phyloP scores from a whole-genome alignment of 2,113 vertebrate genomes.

The Rhagologus leucostigma region DNA sequence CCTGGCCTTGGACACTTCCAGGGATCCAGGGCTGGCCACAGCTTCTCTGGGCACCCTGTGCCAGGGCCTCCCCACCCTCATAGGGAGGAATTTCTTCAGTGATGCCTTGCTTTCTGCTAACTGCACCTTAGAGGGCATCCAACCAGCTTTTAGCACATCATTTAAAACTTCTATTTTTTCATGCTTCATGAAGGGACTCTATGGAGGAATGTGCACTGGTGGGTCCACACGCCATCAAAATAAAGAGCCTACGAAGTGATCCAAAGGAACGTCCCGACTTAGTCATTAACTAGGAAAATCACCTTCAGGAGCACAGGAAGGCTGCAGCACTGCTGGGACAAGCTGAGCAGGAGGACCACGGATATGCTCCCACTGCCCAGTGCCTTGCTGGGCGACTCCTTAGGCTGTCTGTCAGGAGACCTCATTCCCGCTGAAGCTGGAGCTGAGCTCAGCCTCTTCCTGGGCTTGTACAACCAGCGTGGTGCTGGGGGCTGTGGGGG shows the following conservation, averaged over 20 bases:
- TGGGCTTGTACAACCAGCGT: neutral
- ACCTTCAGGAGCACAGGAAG: neutral
- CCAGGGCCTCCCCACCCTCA: fast-evolving
- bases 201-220: neutral
- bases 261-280: neutral
- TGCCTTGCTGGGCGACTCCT: neutral
- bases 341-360: neutral
- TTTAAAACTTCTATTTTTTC: neutral
- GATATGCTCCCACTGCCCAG: neutral
- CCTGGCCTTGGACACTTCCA: neutral
- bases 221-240: neutral
- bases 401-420: neutral
- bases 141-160: neutral
- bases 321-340: neutral
- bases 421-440: neutral
- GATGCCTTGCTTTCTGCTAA: neutral
- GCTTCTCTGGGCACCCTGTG: neutral
- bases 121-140: neutral
- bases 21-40: neutral
- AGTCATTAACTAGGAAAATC: neutral
- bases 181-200: neutral
- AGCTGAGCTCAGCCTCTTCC: neutral
- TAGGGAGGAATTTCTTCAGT: neutral
- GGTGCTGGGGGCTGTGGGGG: neutral
- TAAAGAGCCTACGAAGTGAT: neutral